Base-by-base conservation (phyloP, 2,113 vertebrate genomes). In the Struthio camelus region DNA sequence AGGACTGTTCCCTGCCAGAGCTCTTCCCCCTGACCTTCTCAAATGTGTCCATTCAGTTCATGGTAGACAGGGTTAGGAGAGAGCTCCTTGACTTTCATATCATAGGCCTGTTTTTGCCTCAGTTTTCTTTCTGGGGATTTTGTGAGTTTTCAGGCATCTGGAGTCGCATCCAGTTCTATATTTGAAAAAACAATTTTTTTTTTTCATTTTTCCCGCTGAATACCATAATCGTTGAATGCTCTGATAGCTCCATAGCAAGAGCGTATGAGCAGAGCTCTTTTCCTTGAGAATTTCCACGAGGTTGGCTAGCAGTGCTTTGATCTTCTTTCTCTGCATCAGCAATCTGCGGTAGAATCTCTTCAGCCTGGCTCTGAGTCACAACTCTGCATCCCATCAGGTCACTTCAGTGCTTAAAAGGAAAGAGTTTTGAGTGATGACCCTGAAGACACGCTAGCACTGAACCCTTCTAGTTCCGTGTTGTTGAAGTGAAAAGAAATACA, bases 311-410 rank as follows among this genome's bases (percentile, higher is more conserved):
- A 8, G 58, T 4, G 28, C 48, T 76, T 61, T 10, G 65, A 53
- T 53, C 36, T 30, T 17, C 1, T 5, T 36, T 28, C 38, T 65
- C 81, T 22, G 24, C 53, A 24, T 36, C 67, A 48, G 7, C n/a
- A n/a, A 10, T 25, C 32, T 17, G 25, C 70, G 15, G 8, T 0
- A 0, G 15, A 22, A 12, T 2, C 70, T 59, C 71, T 24, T 30
- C 79, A 18, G 42, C 65, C 66, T 1, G 4, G 30, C 62, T 50
- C 51, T 0, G 1, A 53, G 59, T 4, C 65, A 12, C 36, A 3
- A 28, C 1, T 0, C 36, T 5, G 36, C 28, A 6, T 24, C 86
- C 56, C 34, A 1, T 15, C 38, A 0, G 5, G 32, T 5, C 82
- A 3, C 14, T 3, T 14, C 64, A 6, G 38, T 2, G 9, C 62